Evolutionary conservation across 2,888 invertebrate species (phyloP).

Genomic region (Rhingia rostrata): DNA sequence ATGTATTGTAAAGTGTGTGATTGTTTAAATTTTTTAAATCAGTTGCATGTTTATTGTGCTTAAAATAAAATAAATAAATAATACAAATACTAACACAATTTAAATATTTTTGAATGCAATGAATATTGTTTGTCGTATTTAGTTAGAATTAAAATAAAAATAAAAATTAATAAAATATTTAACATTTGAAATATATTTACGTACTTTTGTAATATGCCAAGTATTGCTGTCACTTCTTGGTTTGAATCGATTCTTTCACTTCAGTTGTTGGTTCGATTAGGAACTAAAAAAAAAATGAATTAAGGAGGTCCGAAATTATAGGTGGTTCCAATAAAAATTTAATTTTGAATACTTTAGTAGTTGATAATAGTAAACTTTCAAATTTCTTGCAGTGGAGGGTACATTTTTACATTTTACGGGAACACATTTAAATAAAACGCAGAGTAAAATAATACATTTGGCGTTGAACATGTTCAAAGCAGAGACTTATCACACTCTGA

Average conservation of each 20-base stretch:
- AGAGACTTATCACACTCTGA: no score
- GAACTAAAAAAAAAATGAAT: not conserved
- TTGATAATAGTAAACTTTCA: no score
- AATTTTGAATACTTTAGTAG: no score
- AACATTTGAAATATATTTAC: constrained; percentile 60
- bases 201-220: constrained; percentile 66
- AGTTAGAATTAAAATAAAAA: constrained; percentile 2
- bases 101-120: constrained; percentile 31
- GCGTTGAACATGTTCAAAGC: no score
- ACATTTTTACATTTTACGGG: no score
- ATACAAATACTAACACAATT: constrained; percentile 17
- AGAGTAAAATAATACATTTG: no score
- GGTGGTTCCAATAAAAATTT: no score
- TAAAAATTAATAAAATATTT: constrained; percentile 18
- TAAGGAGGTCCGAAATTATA: no score
- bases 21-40: constrained; percentile 21
- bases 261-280: constrained; percentile 33
- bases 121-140: constrained; percentile 27
- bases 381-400: no score
- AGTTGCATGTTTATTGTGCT: constrained; percentile 55
- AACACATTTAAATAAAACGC: no score
- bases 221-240: constrained; percentile 34
- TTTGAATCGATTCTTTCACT: constrained; percentile 24
- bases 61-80: constrained; percentile 32
- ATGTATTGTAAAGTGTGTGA: constrained; percentile 37